Evolutionary conservation across 2,113 vertebrate genomes (phyloP), one percentile per base, ranked within the genome.

Genomic region (Montifringilla adamsi): DNA sequence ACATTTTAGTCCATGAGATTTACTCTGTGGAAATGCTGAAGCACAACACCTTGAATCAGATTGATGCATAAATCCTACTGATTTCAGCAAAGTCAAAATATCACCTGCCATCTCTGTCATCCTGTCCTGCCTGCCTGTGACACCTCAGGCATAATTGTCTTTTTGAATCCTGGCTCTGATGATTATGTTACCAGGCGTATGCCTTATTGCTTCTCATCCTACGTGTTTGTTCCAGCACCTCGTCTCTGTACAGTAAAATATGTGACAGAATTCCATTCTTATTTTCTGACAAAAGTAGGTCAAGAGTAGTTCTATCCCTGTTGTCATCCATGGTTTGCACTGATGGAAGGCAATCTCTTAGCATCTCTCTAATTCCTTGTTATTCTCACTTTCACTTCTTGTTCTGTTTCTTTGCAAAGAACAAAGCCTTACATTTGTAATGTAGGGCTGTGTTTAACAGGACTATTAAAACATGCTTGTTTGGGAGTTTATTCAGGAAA

Each of bases 231-330:
- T 90, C 33, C 70, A 74, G 46, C 39, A 59, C 59, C 27, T 89
- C 11, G 18, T 58, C 49, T 82, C 75, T 73, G 50, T 50, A 16
- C 41, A 19, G 17, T 24, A 24, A 72, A 87, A 21, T 47, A 52
- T 2, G 4, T 56, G 44, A 62, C n/a, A 79, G 60, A 53, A 52
- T 79, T 68, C 84, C 23, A 8, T 68, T 84, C 68, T 94, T 78
- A 12, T 49, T 76, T 91, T 76, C 39, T 89, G 53, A 76, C 28
- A 87, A 80, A 95, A 94, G 62, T 91, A 80, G 84, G 67, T 96
- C 74, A 89, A 52, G 43, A 58, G 35, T 47, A 56, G 33, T 47
- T 92, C 37, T 23, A 15, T 80, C 30, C 31, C 37, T 87, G 17
- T 79, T 69, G 77, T 53, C 47, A 77, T 62, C 47, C 27, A n/a